Base-by-base conservation (phyloP, 2,113 vertebrate species). In the Capra hircus region DNA sequence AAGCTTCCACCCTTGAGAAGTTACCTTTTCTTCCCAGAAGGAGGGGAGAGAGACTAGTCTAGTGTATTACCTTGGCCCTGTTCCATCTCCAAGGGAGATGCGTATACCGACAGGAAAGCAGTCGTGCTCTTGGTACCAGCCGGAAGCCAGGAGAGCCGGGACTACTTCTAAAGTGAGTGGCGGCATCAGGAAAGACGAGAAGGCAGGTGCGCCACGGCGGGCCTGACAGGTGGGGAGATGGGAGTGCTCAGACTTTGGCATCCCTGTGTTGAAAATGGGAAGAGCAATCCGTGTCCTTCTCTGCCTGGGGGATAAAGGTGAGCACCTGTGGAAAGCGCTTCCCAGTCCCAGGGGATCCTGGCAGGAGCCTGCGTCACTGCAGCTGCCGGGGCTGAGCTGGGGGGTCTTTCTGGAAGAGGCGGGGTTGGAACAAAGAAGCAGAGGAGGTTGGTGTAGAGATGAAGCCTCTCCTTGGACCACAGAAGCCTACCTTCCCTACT, bases 21-120 rank as follows among this genome's bases (percentile, higher is more conserved):
- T 7, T 30, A 16, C 43, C 14, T 15, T 2, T 40, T 59, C 88
- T 30, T 64, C 16, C 36, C 0, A 21, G 77, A 50, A 25, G 71
- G 19, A 80, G 8, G 33, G 10, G 28, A 40, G 40, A 78, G n/a
- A 52, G 55, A 6, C 27, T 6, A 48, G 23, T 6, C 90, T 30
- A 2, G 0, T 52, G 48, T 52, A 2, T 45, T 1, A 21, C 40
- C 8, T 1, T 0, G 27, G 67, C 27, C 30, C 43, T 13, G 25
- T 23, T 60, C 88, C 30, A 5, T 12, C n/a, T 62, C 57, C 7
- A 5, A 83, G 50, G 59, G 53, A 23, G n/a, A 43, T 1, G 3
- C 28, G 3, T 19, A 3, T 2, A 2, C 7, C 2, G 6, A 48
- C 0, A 2, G 28, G 12, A 45, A 23, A 7, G 30, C 48, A 15